Conservation (phyloP, 1,140 invertebrate species). For the Pseudomyrmex pallidus region DNA sequence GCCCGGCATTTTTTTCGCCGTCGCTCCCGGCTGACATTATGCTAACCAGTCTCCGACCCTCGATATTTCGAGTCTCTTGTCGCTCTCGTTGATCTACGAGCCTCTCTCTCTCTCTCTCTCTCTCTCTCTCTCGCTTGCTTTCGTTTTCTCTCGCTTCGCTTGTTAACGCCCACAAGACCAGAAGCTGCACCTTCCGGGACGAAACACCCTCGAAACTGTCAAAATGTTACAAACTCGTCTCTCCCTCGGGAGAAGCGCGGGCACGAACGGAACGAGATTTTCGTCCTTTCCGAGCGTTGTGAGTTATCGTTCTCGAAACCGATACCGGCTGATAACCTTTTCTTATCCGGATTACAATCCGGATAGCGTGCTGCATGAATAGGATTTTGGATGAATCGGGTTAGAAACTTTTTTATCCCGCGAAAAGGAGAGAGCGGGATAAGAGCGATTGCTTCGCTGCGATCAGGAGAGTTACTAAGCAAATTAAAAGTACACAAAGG, state of each 20-base stretch:
- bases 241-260: conserved; percentile 8
- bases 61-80: conserved; percentile 78
- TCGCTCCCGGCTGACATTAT: conserved; percentile 79
- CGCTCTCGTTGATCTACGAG: conserved; percentile 79
- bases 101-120: conserved; percentile 34
- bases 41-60: conserved; percentile 79
- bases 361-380: conserved; percentile 48
- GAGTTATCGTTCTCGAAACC: conserved; percentile 49
- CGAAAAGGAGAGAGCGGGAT: not conserved
- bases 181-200: conserved; percentile 45
- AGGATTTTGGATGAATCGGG: conserved; percentile 56
- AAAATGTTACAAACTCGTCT: conserved; percentile 68
- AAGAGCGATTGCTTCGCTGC: conserved; percentile 19
- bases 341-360: conserved; percentile 60
- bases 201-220: conserved; percentile 65
- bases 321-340: conserved; percentile 58
- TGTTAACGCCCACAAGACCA: conserved; percentile 73
- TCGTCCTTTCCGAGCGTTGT: conserved; percentile 21
- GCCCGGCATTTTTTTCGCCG: conserved; percentile 57
- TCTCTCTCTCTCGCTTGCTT: not conserved
- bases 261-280: conserved; percentile 24
- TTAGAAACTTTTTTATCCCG: conserved; percentile 37
- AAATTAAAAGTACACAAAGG: not conserved
- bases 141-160: conserved; percentile 30
- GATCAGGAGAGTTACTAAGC: conserved; percentile 29